Evolutionary conservation across 2,797 vertebrate genomes (phyloP), one percentile per base, ranked within the genome.

Genomic region (Diceros bicornis): DNA sequence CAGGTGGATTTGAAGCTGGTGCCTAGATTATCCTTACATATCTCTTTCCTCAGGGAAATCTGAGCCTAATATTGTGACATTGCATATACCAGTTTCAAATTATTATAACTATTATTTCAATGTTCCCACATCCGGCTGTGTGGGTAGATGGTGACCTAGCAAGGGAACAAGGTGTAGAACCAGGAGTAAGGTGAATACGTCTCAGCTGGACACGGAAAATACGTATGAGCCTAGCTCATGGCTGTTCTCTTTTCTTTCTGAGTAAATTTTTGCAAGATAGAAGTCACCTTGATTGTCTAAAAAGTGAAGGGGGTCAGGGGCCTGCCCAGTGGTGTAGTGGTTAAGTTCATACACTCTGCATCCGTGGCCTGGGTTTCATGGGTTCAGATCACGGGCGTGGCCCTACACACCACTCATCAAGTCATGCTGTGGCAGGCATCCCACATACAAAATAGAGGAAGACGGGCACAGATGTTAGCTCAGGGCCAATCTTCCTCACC

Each of bases 31-130:
- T 97, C 96, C 96, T 98, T 94, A 97, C 96, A 93, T 96, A 98
- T 95, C 96, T 98, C 98, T 98, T 98, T 97, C 98, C 97, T 92
- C 62, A 83, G 97, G 97, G 97, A 98, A 98, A 97, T 98, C 96
- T 95, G 97, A 98, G 92, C 96, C 95, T 98, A 96, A 96, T 89
- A 75, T 98, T 10, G 4, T 97, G 98, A 93, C 94, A 89, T 92
- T 88, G 62, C 75, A 62, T 92, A 97, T 98, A 59, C 96, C 87
- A 61, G 61, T 96, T 97, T 95, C 91, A 97, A 96, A 95, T 97
- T 87, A 92, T 96, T 82, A 4, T 74, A 47, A 14, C 50, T 34
- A 74, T 90, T 97, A 96, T 97, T 98, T 98, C 79, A 89, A 95
- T 92, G 90, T 91, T 50, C 27, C 52, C 23, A 10, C 64, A 57